A percentile compares a stretch with the other conserved stretches of the same genome.
phyloP scores from a whole-genome alignment of 2,888 invertebrate genomes.

The Aporophyla lueneburgensis region DNA sequence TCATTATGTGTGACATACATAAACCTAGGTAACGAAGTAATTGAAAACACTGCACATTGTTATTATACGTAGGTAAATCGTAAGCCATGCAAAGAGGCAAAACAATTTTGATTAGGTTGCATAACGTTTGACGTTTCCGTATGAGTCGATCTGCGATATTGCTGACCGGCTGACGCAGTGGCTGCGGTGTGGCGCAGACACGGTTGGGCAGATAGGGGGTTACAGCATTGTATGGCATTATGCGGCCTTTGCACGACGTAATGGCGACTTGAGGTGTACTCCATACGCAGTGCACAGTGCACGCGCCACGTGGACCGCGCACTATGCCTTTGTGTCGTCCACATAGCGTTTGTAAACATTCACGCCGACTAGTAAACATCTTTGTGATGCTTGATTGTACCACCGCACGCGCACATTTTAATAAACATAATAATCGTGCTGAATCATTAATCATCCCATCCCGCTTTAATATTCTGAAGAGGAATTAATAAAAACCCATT shows the following conservation, averaged over 20 bases:
- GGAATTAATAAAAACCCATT: slow-evolving; percentile 79
- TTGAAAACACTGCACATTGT: slow-evolving; percentile 28
- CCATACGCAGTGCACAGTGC: slow-evolving; percentile 53
- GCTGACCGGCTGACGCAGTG: slow-evolving; percentile 64
- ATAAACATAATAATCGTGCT: slow-evolving; percentile 72
- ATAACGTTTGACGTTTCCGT: slow-evolving; percentile 62
- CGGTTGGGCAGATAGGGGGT: slow-evolving; percentile 30
- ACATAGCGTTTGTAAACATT: slow-evolving; percentile 80
- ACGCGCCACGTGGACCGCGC: slow-evolving; percentile 62
- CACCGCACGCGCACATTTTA: slow-evolving; percentile 74
- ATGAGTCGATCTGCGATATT: slow-evolving; percentile 51
- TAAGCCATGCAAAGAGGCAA: slow-evolving; percentile 47
- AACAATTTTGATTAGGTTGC: slow-evolving; percentile 58
- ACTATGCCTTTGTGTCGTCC: slow-evolving; percentile 64
- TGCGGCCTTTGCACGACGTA: slow-evolving; percentile 34
- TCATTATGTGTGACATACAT: slow-evolving; percentile 18
- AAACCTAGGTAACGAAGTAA: slow-evolving; percentile 8
- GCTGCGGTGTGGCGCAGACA: slow-evolving; percentile 38
- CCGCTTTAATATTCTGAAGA: slow-evolving; percentile 73
- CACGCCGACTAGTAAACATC: slow-evolving; percentile 77
- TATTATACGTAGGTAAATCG: slow-evolving; percentile 27
- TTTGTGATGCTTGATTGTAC: slow-evolving; percentile 72
- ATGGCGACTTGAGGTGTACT: slow-evolving; percentile 42
- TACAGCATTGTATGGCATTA: slow-evolving; percentile 41
- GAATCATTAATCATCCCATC: slow-evolving; percentile 72